Base-by-base conservation (phyloP, 2,888 invertebrate species). In the Drosophila vallismaia region DNA sequence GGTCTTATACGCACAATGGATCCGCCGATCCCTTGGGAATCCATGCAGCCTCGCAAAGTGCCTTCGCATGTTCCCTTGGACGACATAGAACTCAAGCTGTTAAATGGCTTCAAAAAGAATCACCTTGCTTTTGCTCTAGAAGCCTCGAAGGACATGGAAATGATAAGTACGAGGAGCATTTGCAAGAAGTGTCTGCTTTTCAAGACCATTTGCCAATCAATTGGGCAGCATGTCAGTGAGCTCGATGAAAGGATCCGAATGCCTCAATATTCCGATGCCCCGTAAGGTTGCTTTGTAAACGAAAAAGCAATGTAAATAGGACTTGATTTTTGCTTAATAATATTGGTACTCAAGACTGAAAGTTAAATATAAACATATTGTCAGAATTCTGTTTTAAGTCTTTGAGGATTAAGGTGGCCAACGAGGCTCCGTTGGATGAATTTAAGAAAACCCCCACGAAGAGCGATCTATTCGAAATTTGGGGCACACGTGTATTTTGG, bases 131-230 rank as follows among this genome's bases (percentile, higher is more conserved):
- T 46, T 8, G 10, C 29, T 2, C 0, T 0, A 0, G 51, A 59
- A 6, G 59, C 45, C 4, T 19, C 57, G 9, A 8, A n/a, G 7
- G 54, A 68, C 0, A 7, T 74, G 59, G 57, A 77, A 8, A 74
- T 79, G 46, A 51, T 86, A 1, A 0, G 6, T 6, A 8, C 54
- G 0, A 56, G 28, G 5, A 26, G 8, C 10, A 59, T 86, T 5
- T 86, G 80, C 51, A 42, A 46, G 0, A 83, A 80, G 38, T 86
- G 84, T 8, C 24, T 86, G 40, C 36, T 84, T 24, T 66, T 72
- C 9, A 14, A 10, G 0, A 26, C 12, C 1, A 28, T 86, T 1
- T 80, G 79, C 26, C 46, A 54, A 12, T 26, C 5, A 0, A 51
- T 58, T 44, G 81, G 72, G n/a, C 36, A 42, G 4, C 31, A 52